Conservation (phyloP, 1,140 invertebrate genomes). For the Brachionus paranguensis region DNA sequence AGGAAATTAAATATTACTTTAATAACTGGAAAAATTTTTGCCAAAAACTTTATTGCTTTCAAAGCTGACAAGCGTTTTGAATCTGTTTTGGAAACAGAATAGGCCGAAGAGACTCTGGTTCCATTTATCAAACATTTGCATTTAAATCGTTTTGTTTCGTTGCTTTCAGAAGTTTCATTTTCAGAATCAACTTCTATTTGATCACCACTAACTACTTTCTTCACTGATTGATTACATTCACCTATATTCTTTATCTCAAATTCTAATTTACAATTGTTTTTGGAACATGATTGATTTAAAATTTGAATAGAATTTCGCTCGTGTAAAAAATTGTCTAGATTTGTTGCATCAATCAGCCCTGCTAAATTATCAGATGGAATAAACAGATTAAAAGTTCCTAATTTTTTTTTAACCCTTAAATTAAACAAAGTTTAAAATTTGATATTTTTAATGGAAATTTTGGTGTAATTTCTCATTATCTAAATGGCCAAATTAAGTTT, state of each 20-base stretch:
- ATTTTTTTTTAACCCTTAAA: constrained; percentile 1
- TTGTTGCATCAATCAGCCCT: not conserved
- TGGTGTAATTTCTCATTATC: too few relatives aligned
- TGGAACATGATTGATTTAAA: constrained; percentile 24
- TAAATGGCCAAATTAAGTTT: too few relatives aligned
- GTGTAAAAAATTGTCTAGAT: not conserved
- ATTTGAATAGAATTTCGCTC: constrained; percentile 34
- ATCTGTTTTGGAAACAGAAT: not conserved
- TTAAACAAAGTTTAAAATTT: too few relatives aligned
- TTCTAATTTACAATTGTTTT: not conserved
- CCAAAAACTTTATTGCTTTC: constrained; percentile 19
- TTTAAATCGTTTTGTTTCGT: not conserved
- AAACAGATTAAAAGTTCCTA: not conserved
- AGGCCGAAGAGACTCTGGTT: not conserved
- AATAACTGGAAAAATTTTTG: not conserved
- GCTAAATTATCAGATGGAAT: not conserved
- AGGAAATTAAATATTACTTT: not conserved
- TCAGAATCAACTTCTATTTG: not conserved
- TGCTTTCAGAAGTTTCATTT: not conserved
- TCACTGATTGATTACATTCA: not conserved
- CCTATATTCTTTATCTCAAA: not conserved
- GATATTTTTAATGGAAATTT: too few relatives aligned
- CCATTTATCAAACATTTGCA: constrained; percentile 38
- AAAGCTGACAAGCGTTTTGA: constrained; percentile 1
- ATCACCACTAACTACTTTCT: not conserved